A percentile compares a stretch with the other conserved stretches of the same genome.
These are phyloP conservation scores for Catostylus mosaicus DNA, from an alignment of 30 jellyfish, hydroid and myxozoan genomes.

Conservation along the genomic window DNA sequence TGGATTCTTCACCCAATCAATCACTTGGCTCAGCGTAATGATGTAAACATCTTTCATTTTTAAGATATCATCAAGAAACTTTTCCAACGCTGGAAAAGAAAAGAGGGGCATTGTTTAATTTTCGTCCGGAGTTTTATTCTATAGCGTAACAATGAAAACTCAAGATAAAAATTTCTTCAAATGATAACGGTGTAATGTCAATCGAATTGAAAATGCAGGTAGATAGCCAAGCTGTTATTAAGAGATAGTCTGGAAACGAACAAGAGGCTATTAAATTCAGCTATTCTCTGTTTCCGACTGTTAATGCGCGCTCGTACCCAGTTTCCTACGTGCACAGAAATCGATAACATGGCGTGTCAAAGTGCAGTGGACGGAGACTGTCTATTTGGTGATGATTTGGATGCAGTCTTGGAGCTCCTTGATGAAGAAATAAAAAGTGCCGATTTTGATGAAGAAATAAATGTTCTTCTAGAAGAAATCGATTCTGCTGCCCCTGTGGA, in stretches of 20 bases:
- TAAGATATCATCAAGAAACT: conserved; percentile 49
- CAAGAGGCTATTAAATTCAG: conserved; percentile 27
- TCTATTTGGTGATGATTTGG: background rate
- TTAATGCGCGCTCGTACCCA: conserved; percentile 40
- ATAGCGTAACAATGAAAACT: background rate
- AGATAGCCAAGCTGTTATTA: too few relatives aligned
- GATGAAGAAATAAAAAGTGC: background rate
- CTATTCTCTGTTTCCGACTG: conserved; percentile 2
- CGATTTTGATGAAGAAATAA: background rate
- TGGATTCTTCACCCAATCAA: conserved; percentile 80
- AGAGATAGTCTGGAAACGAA: too few relatives aligned
- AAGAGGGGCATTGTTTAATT: background rate
- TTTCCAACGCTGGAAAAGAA: conserved; percentile 39
- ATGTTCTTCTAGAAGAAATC: background rate
- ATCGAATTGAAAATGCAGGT: too few relatives aligned
- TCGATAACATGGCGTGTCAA: background rate
- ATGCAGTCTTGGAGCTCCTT: background rate
- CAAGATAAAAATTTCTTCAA: background rate
- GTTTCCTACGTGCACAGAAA: conserved; percentile 41
- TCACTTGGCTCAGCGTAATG: conserved; percentile 66
- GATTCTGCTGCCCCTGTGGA: background rate
- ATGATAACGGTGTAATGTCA: too few relatives aligned
- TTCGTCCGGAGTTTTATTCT: background rate
- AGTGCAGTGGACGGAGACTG: background rate
- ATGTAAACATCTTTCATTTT: conserved; percentile 68